Evolutionary conservation across 2,888 invertebrate genomes (phyloP).

Genomic region (Mamestra brassicae): DNA sequence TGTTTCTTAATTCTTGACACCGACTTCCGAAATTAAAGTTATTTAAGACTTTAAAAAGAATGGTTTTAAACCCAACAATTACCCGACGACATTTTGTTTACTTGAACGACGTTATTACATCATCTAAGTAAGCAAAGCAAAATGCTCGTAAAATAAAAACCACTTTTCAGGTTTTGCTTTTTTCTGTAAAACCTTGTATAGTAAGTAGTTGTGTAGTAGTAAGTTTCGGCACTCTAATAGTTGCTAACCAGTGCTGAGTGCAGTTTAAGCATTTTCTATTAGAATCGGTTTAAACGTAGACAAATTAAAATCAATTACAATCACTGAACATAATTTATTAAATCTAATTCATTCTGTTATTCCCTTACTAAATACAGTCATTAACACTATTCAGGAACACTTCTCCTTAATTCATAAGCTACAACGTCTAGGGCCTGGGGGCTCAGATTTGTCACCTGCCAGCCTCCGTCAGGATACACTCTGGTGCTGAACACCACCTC

Average conservation of each 20-base stretch:
- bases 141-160: no score
- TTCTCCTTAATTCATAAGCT: conserved; percentile 78
- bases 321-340: background rate
- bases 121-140: no score
- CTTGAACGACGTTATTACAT: no score
- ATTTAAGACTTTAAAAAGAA: no score
- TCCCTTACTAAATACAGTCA: background rate
- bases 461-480: conserved; percentile 81
- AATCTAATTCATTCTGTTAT: background rate
- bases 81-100: no score
- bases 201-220: no score
- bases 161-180: no score
- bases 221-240: background rate
- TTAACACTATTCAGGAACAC: conserved; percentile 75
- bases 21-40: no score
- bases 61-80: no score
- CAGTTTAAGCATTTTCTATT: background rate
- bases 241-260: background rate
- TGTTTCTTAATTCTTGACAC: no score
- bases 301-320: background rate
- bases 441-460: conserved; percentile 81
- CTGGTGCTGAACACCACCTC: conserved; percentile 87
- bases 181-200: no score
- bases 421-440: conserved; percentile 75
- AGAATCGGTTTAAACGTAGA: background rate